Conservation (phyloP, 2,797 vertebrate genomes). For the Argya squamiceps region DNA sequence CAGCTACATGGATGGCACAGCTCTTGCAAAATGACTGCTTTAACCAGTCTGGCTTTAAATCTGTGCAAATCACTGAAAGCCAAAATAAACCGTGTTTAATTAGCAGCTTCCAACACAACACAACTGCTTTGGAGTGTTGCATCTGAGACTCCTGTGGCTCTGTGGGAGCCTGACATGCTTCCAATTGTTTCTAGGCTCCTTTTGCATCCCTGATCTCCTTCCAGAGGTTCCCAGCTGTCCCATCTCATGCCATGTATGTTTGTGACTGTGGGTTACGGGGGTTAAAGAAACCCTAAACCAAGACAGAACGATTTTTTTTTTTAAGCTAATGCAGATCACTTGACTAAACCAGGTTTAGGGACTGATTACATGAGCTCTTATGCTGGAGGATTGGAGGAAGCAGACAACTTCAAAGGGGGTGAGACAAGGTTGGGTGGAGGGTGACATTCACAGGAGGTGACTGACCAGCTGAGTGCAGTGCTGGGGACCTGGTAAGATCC, state of each 20-base stretch:
- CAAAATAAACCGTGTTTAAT: neutral
- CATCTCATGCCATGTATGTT: neutral
- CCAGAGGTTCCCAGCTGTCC: neutral
- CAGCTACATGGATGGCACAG: neutral
- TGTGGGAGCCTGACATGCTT: neutral
- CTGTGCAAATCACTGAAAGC: neutral
- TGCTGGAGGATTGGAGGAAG: neutral
- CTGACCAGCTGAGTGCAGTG: fast-evolving
- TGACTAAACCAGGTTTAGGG: neutral
- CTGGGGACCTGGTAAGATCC: neutral
- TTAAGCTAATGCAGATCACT: neutral
- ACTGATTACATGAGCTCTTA: neutral
- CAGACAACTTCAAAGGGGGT: neutral
- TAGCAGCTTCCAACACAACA: neutral
- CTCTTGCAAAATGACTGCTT: neutral
- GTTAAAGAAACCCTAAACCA: neutral
- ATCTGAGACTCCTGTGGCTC: neutral
- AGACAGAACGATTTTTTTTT: neutral
- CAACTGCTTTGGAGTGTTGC: neutral
- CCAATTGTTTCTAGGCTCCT: neutral
- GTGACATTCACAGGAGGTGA: neutral
- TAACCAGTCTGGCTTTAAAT: neutral
- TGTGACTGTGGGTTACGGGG: neutral
- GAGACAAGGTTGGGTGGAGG: neutral
- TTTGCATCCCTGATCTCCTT: neutral